Conservation (phyloP, 2,113 vertebrate genomes). For the Morone saxatilis region DNA sequence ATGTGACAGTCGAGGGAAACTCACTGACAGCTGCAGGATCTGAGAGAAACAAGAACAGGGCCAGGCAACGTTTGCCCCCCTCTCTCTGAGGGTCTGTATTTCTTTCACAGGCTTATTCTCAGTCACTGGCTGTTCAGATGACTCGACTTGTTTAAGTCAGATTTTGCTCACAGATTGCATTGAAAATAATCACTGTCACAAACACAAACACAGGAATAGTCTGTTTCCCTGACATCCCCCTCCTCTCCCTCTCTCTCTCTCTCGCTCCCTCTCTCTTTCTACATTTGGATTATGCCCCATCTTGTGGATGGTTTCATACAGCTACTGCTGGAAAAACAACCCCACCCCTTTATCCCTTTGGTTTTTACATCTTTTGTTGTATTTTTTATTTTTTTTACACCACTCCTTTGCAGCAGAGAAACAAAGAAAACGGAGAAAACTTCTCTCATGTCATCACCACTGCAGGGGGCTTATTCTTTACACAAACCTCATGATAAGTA, state of each 20-base stretch:
- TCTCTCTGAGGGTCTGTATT: neutral
- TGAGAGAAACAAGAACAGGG: constrained; percentile 3
- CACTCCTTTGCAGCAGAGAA: constrained; percentile 6
- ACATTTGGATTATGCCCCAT: constrained; percentile 66
- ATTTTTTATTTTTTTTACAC: constrained; percentile 12
- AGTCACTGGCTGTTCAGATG: neutral
- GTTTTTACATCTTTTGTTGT: constrained; percentile 12
- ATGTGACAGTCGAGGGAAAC: constrained; percentile 16
- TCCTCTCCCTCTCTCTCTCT: neutral
- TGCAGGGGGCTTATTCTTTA: neutral
- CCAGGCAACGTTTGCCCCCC: neutral
- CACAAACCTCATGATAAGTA: neutral
- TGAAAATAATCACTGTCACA: constrained; percentile 24
- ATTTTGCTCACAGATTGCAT: neutral
- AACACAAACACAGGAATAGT: constrained; percentile 16
- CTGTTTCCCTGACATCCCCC: neutral
- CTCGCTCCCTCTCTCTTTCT: neutral
- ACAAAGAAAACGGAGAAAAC: neutral
- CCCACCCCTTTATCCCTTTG: neutral
- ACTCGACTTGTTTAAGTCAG: neutral
- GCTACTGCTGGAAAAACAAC: constrained; percentile 8
- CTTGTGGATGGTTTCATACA: constrained; percentile 70
- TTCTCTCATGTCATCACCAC: neutral
- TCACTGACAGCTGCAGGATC: constrained; percentile 24
- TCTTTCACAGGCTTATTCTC: neutral